phyloP scores from a whole-genome alignment of 2,797 vertebrate species.

The Mallotus villosus region DNA sequence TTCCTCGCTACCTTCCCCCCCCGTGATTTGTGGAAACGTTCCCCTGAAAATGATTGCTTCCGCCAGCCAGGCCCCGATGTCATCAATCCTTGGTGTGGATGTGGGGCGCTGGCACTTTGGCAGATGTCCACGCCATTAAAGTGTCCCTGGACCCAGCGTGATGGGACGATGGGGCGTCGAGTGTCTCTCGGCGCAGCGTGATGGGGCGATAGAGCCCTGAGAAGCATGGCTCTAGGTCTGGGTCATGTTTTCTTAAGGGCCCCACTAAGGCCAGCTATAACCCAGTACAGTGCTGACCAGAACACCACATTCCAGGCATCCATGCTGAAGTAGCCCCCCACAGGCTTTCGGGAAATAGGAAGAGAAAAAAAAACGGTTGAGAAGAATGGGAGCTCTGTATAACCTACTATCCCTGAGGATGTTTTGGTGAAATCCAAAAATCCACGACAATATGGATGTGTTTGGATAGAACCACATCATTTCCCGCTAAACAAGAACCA shows the following conservation, averaged over 20 bases:
- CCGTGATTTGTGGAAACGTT: slow-evolving; percentile 42
- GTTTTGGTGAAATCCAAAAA: not conserved
- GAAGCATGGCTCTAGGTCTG: not conserved
- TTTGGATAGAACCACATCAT: not conserved
- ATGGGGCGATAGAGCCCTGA: not conserved
- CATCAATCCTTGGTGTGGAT: slow-evolving; percentile 44
- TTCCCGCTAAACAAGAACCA: too few species aligned
- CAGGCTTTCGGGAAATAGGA: not conserved
- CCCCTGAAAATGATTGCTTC: slow-evolving; percentile 44
- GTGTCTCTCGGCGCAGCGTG: too few species aligned
- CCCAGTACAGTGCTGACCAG: slow-evolving; percentile 13
- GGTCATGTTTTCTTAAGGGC: slow-evolving; percentile 7
- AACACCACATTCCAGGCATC: not conserved
- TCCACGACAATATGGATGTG: not conserved
- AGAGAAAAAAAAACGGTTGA: too few species aligned
- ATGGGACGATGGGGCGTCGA: too few species aligned
- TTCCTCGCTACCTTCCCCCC: slow-evolving; percentile 15
- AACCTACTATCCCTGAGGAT: not conserved
- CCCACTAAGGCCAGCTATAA: slow-evolving; percentile 1
- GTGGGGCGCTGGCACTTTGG: slow-evolving; percentile 37
- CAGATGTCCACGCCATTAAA: slow-evolving; percentile 50
- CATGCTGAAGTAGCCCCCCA: not conserved
- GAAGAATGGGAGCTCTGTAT: not conserved
- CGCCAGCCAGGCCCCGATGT: slow-evolving; percentile 34
- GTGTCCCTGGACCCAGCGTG: slow-evolving; percentile 9